Percentiles rank a stretch among this genome's conserved stretches.
phyloP scores from a whole-genome alignment of 2,113 vertebrate species.

The Tychaedon coryphoeus region DNA sequence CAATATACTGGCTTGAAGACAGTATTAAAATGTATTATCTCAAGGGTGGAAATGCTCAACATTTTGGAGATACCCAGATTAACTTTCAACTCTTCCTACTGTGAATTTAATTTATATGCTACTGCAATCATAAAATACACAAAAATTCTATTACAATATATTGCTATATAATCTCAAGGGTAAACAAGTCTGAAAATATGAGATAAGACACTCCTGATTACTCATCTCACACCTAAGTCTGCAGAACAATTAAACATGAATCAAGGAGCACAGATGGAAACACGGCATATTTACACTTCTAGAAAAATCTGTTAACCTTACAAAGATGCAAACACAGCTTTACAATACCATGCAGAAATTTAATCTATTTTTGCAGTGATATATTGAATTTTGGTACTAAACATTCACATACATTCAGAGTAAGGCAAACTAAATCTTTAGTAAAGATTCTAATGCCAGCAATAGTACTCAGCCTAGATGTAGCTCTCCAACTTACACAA shows the following conservation, averaged over 20 bases:
- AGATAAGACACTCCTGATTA: not conserved
- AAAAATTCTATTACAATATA: not conserved
- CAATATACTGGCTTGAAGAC: not conserved
- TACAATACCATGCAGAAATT: not conserved
- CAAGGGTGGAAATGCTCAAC: not conserved
- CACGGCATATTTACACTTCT: not conserved
- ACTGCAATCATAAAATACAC: not conserved
- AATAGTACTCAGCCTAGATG: not conserved
- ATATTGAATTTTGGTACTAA: not conserved
- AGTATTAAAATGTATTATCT: slow-evolving; percentile 13
- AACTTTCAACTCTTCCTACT: not conserved
- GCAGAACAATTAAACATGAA: not conserved
- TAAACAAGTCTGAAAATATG: slow-evolving; percentile 25
- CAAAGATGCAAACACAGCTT: not conserved
- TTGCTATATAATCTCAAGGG: not conserved
- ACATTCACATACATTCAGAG: not conserved
- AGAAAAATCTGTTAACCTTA: not conserved
- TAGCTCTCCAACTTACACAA: not conserved
- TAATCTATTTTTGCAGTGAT: not conserved
- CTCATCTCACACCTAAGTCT: not conserved
- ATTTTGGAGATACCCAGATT: not conserved
- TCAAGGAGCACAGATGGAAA: not conserved
- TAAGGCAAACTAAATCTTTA: not conserved
- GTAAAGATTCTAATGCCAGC: not conserved
- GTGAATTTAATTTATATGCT: slow-evolving; percentile 23